These are phyloP conservation scores for Polymixis lichenea DNA, from an alignment of 2,888 invertebrate species.

Conservation along the genomic window DNA sequence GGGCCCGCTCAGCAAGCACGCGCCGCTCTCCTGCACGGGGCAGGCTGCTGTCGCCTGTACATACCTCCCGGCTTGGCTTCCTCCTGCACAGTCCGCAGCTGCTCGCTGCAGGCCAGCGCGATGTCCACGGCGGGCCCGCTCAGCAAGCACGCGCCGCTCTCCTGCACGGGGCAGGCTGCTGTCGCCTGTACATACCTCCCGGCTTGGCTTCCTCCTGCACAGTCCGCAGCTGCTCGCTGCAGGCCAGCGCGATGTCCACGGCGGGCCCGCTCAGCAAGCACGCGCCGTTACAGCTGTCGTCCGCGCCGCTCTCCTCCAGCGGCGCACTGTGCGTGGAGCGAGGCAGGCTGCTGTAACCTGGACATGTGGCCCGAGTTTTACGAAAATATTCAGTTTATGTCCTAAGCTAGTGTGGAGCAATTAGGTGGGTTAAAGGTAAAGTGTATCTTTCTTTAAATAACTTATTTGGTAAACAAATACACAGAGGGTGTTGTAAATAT, in stretches of 20 bases:
- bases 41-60: too few relatives aligned
- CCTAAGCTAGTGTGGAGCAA: conserved; percentile 37
- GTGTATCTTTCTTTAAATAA: conserved; percentile 7
- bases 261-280: conserved; percentile 89
- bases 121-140: too few relatives aligned
- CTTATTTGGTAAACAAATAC: conserved; percentile 9
- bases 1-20: too few relatives aligned
- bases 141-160: too few relatives aligned
- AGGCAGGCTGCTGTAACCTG: conserved; percentile 96
- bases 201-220: conserved; percentile 91
- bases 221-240: conserved; percentile 92
- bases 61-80: too few relatives aligned
- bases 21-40: too few relatives aligned
- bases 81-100: too few relatives aligned
- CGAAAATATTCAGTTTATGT: background rate
- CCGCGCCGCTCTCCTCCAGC: conserved; percentile 83
- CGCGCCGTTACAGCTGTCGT: conserved; percentile 87
- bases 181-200: conserved; percentile 28
- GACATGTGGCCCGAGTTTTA: background rate
- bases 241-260: conserved; percentile 90
- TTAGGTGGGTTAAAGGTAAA: conserved; percentile 14
- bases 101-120: too few relatives aligned
- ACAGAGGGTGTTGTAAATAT: too few relatives aligned
- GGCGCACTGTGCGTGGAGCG: conserved; percentile 95
- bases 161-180: too few relatives aligned